These are phyloP conservation scores for Meleagris gallopavo DNA, from an alignment of 2,113 vertebrate species.

Conservation along the genomic window DNA sequence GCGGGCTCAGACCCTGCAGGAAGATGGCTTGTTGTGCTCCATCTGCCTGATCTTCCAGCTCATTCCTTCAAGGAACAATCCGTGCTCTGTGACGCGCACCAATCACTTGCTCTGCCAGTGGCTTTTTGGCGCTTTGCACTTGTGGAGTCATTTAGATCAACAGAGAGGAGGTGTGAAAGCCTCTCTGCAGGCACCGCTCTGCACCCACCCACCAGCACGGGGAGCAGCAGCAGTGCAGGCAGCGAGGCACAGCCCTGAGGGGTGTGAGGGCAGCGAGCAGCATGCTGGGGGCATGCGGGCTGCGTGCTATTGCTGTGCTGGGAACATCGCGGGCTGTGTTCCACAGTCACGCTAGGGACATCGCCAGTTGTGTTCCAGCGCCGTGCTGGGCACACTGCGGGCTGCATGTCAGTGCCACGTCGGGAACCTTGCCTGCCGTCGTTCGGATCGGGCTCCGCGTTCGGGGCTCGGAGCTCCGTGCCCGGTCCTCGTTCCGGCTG, in stretches of 20 bases:
- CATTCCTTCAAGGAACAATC: background rate
- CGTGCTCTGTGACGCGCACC: background rate
- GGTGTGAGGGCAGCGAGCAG: background rate
- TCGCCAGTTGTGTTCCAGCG: too few species aligned
- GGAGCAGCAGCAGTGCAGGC: background rate
- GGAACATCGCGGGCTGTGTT: too few species aligned
- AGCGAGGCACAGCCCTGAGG: background rate
- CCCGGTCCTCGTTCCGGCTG: background rate
- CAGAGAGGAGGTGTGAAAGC: conserved; percentile 35
- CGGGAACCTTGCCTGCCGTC: background rate
- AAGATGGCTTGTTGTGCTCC: background rate
- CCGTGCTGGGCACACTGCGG: too few species aligned
- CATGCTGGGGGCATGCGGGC: too few species aligned
- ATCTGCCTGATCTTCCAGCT: background rate
- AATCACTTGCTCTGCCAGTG: background rate
- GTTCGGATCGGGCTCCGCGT: background rate
- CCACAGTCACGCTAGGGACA: too few species aligned
- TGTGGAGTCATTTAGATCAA: background rate
- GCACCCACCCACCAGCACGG: background rate
- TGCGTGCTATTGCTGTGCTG: too few species aligned
- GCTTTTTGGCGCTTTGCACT: conserved; percentile 7
- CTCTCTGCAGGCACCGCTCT: background rate
- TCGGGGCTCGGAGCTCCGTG: too few species aligned
- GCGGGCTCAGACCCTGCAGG: background rate
- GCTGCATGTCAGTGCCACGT: too few species aligned